phyloP scores from a whole-genome alignment of 2,113 vertebrate species.

The Poeciliopsis prolifica region DNA sequence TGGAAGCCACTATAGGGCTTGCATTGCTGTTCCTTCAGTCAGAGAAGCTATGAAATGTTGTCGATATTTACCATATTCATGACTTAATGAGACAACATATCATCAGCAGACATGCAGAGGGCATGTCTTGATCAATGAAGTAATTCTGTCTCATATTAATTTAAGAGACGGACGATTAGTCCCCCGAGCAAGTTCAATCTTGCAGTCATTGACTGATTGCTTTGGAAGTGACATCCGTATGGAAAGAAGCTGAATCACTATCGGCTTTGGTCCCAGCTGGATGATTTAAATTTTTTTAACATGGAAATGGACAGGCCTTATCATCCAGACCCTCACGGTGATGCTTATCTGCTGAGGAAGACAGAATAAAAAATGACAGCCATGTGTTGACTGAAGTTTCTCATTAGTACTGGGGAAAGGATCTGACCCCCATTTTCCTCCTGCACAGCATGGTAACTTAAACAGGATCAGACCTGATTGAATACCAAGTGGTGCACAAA shows the following conservation, averaged over 20 bases:
- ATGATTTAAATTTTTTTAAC: slow-evolving; percentile 25
- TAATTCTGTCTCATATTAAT: slow-evolving; percentile 33
- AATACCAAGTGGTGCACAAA: slow-evolving; percentile 71
- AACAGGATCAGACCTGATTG: slow-evolving; percentile 69
- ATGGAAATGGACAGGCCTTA: slow-evolving; percentile 41
- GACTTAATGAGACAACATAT: slow-evolving; percentile 30
- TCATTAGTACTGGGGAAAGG: slow-evolving; percentile 63
- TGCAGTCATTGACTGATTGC: slow-evolving; percentile 32
- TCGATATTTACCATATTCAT: slow-evolving; percentile 8
- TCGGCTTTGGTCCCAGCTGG: slow-evolving; percentile 46
- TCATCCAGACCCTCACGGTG: slow-evolving; percentile 38
- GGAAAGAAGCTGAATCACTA: slow-evolving; percentile 24
- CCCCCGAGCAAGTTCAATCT: slow-evolving; percentile 14
- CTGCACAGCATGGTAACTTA: slow-evolving; percentile 39
- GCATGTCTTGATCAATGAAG: slow-evolving; percentile 27
- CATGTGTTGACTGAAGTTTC: slow-evolving; percentile 68
- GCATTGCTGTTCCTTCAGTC: not conserved
- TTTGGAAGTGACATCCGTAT: slow-evolving; percentile 49
- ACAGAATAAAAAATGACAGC: slow-evolving; percentile 56
- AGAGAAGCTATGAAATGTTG: slow-evolving; percentile 1
- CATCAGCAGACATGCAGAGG: slow-evolving; percentile 16
- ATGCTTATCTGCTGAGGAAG: slow-evolving; percentile 45
- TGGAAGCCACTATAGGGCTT: not conserved
- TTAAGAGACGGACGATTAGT: slow-evolving; percentile 56
- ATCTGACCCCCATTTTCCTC: slow-evolving; percentile 53